Percentiles rank a stretch among this genome's conserved stretches.
Evolutionary conservation across 2,888 invertebrate species (phyloP).

Genomic region (Chrysopilus asiliformis): DNA sequence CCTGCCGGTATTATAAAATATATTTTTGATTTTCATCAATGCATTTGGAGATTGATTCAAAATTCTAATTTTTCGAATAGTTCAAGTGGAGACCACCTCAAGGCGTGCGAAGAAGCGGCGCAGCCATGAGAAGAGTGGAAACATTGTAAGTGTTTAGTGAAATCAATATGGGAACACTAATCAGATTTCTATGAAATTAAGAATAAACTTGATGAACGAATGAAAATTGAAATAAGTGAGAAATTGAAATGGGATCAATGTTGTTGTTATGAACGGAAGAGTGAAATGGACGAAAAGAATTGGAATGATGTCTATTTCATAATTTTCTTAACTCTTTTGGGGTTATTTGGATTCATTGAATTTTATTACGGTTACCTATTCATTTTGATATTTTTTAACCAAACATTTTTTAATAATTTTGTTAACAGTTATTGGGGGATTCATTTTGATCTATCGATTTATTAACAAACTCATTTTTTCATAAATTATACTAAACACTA

Average conservation of each 20-base stretch:
- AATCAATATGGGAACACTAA: neutral
- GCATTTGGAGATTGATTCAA: neutral
- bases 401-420: conserved; percentile 5
- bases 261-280: too few relatives aligned
- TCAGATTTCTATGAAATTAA: neutral
- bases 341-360: conserved; percentile 3
- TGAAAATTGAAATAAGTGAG: neutral
- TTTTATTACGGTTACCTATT: conserved; percentile 5
- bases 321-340: neutral
- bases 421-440: too few relatives aligned
- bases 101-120: conserved; percentile 44
- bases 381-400: conserved; percentile 2
- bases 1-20: conserved; percentile 9
- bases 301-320: conserved; percentile 1
- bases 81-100: conserved; percentile 22
- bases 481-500: too few relatives aligned
- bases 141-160: conserved; percentile 42
- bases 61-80: neutral
- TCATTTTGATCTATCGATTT: too few relatives aligned
- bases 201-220: neutral
- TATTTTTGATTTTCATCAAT: neutral
- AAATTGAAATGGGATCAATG: neutral
- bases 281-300: conserved; percentile 3
- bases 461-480: too few relatives aligned
- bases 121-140: conserved; percentile 46